These are phyloP conservation scores for Sphyrna mokarran DNA, from an alignment of 2,113 vertebrate species.

Conservation along the genomic window DNA sequence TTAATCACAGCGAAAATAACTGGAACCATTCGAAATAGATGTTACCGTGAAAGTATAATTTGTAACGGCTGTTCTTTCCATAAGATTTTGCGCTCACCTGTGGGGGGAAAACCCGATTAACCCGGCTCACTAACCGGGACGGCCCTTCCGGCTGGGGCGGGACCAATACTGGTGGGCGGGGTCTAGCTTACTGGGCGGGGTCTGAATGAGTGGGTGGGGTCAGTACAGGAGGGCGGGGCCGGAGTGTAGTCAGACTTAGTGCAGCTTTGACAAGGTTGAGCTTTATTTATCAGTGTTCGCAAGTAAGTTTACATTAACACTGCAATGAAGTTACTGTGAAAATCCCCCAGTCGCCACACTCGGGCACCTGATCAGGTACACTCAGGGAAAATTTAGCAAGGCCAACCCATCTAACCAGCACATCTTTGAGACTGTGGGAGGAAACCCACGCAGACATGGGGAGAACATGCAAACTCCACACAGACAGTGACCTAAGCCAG, in stretches of 20 bases:
- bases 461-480: no score
- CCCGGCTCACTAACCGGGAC: neutral
- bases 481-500: no score
- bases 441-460: no score
- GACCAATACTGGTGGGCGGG: neutral
- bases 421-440: no score
- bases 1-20: neutral
- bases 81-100: neutral
- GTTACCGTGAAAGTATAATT: neutral
- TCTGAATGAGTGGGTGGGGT: neutral
- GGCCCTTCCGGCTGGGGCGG: constrained; percentile 9
- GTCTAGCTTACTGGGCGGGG: neutral
- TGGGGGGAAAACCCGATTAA: no score
- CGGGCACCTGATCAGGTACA: no score
- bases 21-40: neutral
- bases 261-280: neutral
- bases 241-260: neutral
- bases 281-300: no score
- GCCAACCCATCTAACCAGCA: no score
- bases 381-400: no score
- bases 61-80: neutral
- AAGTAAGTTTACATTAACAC: no score
- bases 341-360: no score
- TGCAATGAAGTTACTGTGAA: no score
- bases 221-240: neutral